phyloP scores from a whole-genome alignment of 2,888 invertebrate species.

The Diarsia rubi region DNA sequence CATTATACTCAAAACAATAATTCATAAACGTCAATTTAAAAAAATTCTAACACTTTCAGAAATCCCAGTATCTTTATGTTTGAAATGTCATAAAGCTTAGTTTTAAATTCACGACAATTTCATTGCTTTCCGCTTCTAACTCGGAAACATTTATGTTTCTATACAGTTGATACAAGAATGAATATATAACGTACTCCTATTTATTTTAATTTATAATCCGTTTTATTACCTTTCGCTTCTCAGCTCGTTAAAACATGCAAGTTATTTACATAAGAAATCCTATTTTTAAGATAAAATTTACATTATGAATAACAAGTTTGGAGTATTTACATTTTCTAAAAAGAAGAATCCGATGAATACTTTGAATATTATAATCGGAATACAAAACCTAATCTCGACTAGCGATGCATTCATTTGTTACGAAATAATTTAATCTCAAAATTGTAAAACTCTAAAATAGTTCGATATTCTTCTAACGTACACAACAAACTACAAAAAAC shows the following conservation, averaged over 20 bases:
- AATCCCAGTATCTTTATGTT: neutral
- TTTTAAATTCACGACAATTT: slow-evolving; percentile 25
- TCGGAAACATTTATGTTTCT: slow-evolving; percentile 18
- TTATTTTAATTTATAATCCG: slow-evolving; percentile 29
- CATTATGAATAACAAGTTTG: slow-evolving; percentile 6
- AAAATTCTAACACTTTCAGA: neutral
- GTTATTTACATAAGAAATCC: slow-evolving; percentile 26
- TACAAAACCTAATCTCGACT: neutral
- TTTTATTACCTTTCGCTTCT: slow-evolving; percentile 39
- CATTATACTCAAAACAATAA: neutral
- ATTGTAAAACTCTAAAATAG: neutral
- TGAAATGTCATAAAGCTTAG: slow-evolving; percentile 1
- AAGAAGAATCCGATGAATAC: neutral
- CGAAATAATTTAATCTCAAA: neutral
- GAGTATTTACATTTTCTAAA: slow-evolving; percentile 28
- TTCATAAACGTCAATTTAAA: neutral
- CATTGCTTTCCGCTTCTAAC: slow-evolving; percentile 16
- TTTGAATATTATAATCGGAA: neutral
- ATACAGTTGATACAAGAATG: slow-evolving; percentile 28
- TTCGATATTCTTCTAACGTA: too few relatives aligned
- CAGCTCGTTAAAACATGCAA: slow-evolving; percentile 23
- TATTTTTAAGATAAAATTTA: slow-evolving; percentile 16
- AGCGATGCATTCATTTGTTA: neutral
- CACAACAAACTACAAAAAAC: too few relatives aligned
- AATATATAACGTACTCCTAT: slow-evolving; percentile 18